phyloP scores from a whole-genome alignment of 2,888 invertebrate species.

The Uropetala carovei region DNA sequence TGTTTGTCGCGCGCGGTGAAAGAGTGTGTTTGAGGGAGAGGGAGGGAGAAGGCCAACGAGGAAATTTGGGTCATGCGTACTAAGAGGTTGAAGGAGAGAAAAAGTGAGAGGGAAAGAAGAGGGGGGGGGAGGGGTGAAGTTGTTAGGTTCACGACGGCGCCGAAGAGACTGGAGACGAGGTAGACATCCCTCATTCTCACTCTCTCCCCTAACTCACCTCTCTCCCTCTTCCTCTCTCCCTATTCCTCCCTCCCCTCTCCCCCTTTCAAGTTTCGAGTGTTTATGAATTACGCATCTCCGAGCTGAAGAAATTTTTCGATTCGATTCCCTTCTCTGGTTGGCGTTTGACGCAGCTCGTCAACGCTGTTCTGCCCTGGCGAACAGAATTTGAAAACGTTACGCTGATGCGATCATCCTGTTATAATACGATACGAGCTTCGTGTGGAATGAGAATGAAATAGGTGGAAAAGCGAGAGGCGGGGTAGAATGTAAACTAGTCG shows the following conservation, averaged over 20 bases:
- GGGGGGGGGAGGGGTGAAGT: neutral
- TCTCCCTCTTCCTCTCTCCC: too few species aligned
- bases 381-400: neutral
- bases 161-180: neutral
- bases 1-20: neutral
- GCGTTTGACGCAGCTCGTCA: neutral
- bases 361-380: neutral
- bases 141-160: neutral
- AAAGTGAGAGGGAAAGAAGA: neutral
- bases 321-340: neutral
- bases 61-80: neutral
- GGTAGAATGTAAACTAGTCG: neutral
- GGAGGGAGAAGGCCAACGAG: neutral
- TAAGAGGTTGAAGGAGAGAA: neutral
- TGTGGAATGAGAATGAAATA: too few species aligned
- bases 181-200: neutral
- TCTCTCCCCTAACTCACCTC: too few species aligned
- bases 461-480: neutral
- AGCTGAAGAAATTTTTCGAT: neutral
- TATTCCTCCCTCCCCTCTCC: too few species aligned
- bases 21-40: neutral
- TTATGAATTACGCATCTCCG: conserved; percentile 10
- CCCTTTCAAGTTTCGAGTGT: neutral
- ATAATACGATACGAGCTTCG: neutral
- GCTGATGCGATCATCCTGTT: neutral